Conservation (phyloP, 2,113 vertebrate species). For the Paracyprichromis sp. region DNA sequence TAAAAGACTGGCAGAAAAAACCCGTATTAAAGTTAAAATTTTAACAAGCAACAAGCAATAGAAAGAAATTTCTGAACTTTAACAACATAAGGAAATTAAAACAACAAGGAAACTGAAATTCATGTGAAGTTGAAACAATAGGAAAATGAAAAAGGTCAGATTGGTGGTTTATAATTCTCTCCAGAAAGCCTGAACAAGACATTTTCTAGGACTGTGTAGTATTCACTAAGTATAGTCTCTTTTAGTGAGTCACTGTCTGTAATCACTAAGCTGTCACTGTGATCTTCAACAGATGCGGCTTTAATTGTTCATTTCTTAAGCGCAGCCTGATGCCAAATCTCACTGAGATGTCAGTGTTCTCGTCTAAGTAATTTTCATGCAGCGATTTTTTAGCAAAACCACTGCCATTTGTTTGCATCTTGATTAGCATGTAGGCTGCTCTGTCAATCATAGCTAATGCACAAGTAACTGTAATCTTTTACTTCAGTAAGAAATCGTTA, state of each 20-base stretch:
- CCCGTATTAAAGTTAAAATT: background rate
- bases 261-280: slow-evolving; percentile 15
- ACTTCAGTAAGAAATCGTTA: background rate
- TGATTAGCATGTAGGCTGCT: background rate
- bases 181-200: background rate
- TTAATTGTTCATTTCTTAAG: slow-evolving; percentile 11
- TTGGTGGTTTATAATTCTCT: background rate
- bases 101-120: background rate
- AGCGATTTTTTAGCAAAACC: background rate
- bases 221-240: background rate
- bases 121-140: background rate
- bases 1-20: background rate
- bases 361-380: background rate
- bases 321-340: background rate
- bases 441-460: background rate
- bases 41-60: background rate
- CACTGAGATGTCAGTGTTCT: background rate
- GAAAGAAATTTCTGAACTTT: background rate
- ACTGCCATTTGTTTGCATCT: background rate
- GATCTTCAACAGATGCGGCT: slow-evolving; percentile 16
- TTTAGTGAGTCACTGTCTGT: background rate
- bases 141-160: background rate
- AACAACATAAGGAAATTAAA: background rate
- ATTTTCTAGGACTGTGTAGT: background rate
- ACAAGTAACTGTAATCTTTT: background rate